Evolutionary conservation across 2,888 invertebrate species (phyloP).

Genomic region (Agrilus cyanescens): DNA sequence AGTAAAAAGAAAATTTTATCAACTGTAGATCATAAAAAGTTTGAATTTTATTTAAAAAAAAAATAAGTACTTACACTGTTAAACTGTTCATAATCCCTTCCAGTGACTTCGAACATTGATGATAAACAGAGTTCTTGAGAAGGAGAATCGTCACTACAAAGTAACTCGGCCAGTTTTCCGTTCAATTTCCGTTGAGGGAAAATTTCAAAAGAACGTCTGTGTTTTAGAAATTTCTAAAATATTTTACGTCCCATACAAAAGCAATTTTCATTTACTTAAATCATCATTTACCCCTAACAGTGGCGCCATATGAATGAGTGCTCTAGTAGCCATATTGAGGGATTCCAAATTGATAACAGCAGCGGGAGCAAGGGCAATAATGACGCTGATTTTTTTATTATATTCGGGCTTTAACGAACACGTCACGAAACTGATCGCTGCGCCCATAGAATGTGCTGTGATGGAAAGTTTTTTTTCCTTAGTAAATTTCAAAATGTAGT

Average conservation of each 20-base stretch:
- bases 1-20: too few relatives aligned
- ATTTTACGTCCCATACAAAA: conserved; percentile 7
- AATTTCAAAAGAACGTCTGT: conserved; percentile 25
- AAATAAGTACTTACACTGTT: conserved; percentile 39
- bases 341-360: conserved; percentile 17
- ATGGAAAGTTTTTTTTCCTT: conserved; percentile 40
- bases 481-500: conserved; percentile 42
- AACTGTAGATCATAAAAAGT: too few relatives aligned
- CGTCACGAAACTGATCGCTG: conserved; percentile 37
- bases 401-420: conserved; percentile 32
- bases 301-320: conserved; percentile 3
- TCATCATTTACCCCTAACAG: conserved; percentile 9
- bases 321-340: too few relatives aligned
- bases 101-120: conserved; percentile 46
- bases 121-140: conserved; percentile 45
- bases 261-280: too few relatives aligned
- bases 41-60: conserved; percentile 2
- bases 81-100: conserved; percentile 43
- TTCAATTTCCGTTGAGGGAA: conserved; percentile 27
- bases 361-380: conserved; percentile 30
- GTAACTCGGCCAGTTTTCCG: conserved; percentile 22
- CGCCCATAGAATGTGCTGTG: conserved; percentile 55
- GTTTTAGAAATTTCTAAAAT: conserved; percentile 21
- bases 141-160: conserved; percentile 37
- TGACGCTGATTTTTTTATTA: conserved; percentile 29